A percentile compares a stretch with the other conserved stretches of the same genome.
phyloP scores from a whole-genome alignment of 2,888 invertebrate species.

The Strigamia maritima region DNA sequence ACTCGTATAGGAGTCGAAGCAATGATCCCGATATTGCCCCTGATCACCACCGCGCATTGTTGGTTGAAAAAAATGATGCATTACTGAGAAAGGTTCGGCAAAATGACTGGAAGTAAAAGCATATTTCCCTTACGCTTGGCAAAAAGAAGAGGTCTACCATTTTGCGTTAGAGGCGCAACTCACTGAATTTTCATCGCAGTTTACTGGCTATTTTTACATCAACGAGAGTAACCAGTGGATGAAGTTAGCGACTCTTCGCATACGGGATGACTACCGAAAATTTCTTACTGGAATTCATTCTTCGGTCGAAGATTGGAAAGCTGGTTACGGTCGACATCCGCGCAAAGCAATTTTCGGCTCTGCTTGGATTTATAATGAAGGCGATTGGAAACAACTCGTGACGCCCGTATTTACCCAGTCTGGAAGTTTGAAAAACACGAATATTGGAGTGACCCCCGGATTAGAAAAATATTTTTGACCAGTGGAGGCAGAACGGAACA shows the following conservation, averaged over 20 bases:
- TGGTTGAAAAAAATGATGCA: background rate
- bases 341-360: background rate
- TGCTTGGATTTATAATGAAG: background rate
- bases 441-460: background rate
- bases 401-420: background rate
- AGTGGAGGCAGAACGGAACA: background rate
- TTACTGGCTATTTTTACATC: slow-evolving; percentile 11
- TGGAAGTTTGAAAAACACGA: background rate
- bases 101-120: background rate
- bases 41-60: background rate
- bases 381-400: background rate
- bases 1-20: background rate
- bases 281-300: slow-evolving; percentile 1
- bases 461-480: background rate
- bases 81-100: background rate
- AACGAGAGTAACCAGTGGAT: slow-evolving; percentile 1
- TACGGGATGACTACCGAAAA: background rate
- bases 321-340: background rate
- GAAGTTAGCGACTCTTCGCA: background rate
- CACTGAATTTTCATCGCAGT: background rate
- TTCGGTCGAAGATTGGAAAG: background rate
- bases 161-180: background rate
- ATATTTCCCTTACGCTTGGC: background rate
- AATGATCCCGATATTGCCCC: slow-evolving; percentile 2
- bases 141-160: background rate